These are phyloP conservation scores for Achatina immaculata DNA, from an alignment of 1,140 invertebrate genomes.

Conservation along the genomic window DNA sequence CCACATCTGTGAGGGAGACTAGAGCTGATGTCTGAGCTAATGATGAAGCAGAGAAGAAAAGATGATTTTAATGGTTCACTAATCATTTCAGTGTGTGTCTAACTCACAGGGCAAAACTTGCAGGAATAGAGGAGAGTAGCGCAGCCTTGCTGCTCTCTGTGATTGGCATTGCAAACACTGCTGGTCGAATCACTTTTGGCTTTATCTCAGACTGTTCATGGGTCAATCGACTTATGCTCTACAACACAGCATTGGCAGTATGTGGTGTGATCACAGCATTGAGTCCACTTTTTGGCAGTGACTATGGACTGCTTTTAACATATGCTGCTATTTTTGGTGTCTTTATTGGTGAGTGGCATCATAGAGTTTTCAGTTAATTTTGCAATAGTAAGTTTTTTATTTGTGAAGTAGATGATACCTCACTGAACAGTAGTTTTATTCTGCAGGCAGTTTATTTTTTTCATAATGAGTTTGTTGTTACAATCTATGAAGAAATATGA, in stretches of 20 bases:
- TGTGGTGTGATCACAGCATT: slow-evolving; percentile 84
- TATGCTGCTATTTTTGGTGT: slow-evolving; percentile 87
- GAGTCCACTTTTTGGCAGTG: slow-evolving; percentile 78
- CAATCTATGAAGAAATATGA: neutral
- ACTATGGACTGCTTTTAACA: slow-evolving; percentile 79
- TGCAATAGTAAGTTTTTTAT: too few species aligned
- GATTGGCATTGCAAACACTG: slow-evolving; percentile 79
- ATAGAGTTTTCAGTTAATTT: neutral
- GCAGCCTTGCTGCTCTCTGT: slow-evolving; percentile 92
- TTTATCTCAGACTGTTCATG: slow-evolving; percentile 73
- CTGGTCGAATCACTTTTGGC: slow-evolving; percentile 74
- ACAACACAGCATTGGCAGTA: slow-evolving; percentile 86
- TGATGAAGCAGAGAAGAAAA: too few species aligned
- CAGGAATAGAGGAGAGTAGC: slow-evolving; percentile 76
- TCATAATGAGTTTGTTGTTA: too few species aligned
- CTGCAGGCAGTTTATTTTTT: too few species aligned
- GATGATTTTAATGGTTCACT: too few species aligned
- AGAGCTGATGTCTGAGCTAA: too few species aligned
- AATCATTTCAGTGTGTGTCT: neutral
- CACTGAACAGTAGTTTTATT: too few species aligned
- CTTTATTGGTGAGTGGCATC: slow-evolving; percentile 76
- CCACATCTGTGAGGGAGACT: too few species aligned
- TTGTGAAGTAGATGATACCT: too few species aligned
- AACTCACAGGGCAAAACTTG: slow-evolving; percentile 37
- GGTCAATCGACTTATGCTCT: slow-evolving; percentile 78